phyloP scores from a whole-genome alignment of 2,888 invertebrate genomes.

The Ennomos erosarius region DNA sequence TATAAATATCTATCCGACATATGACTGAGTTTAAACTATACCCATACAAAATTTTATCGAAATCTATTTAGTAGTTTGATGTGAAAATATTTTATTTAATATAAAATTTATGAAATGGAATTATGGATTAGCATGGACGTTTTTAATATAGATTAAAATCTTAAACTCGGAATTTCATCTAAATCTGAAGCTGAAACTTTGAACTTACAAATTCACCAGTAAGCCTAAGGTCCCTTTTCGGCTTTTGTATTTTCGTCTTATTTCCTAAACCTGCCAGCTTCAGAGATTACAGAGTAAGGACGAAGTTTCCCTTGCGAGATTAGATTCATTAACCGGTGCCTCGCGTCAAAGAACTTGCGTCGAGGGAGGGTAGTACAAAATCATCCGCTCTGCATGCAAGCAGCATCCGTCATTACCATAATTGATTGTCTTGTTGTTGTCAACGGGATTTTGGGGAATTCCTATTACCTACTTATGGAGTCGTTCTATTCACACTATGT shows the following conservation, averaged over 20 bases:
- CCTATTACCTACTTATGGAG: slow-evolving; percentile 19
- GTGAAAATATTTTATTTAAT: no score
- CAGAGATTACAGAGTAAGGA: slow-evolving; percentile 23
- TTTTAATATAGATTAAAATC: no score
- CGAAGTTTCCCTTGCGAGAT: slow-evolving; percentile 30
- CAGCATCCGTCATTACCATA: slow-evolving; percentile 37
- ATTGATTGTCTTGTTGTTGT: slow-evolving; percentile 42
- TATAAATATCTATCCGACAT: no score
- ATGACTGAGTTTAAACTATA: no score
- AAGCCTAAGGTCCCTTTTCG: no score
- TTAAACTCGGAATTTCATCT: no score
- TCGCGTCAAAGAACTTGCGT: slow-evolving; percentile 32
- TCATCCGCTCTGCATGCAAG: slow-evolving; percentile 37
- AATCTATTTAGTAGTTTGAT: no score
- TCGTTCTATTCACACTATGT: not conserved
- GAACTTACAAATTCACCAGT: no score
- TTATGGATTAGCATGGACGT: no score
- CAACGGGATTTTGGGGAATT: slow-evolving; percentile 23
- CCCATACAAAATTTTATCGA: no score
- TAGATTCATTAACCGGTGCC: slow-evolving; percentile 31
- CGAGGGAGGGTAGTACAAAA: slow-evolving; percentile 24
- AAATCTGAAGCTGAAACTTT: no score
- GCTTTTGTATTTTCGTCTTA: slow-evolving; percentile 2
- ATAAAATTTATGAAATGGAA: no score
- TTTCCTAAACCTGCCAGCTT: slow-evolving; percentile 21